A percentile compares a stretch with the other conserved stretches of the same genome.
Conservation (phyloP, 2,797 vertebrate species). For the Buphagus erythrorhynchus region DNA sequence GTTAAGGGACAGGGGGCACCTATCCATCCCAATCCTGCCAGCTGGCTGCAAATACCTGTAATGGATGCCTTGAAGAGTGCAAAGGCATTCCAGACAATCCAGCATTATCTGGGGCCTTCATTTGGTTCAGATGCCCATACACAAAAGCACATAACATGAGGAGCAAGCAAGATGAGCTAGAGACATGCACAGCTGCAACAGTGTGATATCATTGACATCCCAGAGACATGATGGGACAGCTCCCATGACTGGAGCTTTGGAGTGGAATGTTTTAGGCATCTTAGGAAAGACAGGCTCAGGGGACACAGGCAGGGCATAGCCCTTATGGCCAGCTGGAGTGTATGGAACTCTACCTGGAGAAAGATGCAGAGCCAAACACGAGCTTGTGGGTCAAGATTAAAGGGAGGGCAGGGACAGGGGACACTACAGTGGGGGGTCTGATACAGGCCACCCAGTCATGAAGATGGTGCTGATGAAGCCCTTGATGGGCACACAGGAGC, state of each 20-base stretch:
- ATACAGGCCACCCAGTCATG: background rate
- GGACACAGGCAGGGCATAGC: background rate
- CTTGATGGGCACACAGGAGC: background rate
- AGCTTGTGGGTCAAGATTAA: background rate
- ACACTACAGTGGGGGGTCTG: background rate
- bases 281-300: background rate
- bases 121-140: background rate
- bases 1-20: accelerated
- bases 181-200: background rate
- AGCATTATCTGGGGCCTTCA: background rate
- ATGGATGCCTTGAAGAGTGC: background rate
- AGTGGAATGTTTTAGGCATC: background rate
- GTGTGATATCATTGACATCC: background rate
- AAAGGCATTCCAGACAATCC: background rate
- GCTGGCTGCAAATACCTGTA: background rate
- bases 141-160: no score
- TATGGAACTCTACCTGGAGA: background rate
- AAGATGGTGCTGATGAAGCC: background rate
- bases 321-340: background rate
- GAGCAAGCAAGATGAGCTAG: background rate
- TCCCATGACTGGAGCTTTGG: background rate
- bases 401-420: background rate
- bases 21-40: background rate
- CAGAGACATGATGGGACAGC: background rate
- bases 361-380: background rate